Evolutionary conservation across 1,140 invertebrate genomes (phyloP).

Genomic region (Drosophila tropicalis): DNA sequence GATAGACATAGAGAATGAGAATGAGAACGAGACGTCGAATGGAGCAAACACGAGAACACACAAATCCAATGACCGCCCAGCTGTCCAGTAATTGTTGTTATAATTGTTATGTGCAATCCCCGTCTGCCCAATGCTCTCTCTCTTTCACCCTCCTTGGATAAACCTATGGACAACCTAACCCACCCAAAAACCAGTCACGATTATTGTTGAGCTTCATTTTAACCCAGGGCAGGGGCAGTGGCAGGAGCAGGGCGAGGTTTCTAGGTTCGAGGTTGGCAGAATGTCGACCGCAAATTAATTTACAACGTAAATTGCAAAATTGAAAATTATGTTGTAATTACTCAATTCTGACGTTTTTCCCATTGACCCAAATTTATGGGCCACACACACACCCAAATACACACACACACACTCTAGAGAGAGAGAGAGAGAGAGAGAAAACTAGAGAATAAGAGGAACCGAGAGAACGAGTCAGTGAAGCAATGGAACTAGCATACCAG

Average conservation of each 20-base stretch:
- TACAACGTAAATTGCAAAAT: conserved; percentile 82
- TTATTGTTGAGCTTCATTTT: conserved; percentile 20
- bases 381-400: conserved; percentile 40
- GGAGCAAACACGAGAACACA: conserved; percentile 14
- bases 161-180: conserved; percentile 15
- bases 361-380: conserved; percentile 80
- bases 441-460: conserved; percentile 17
- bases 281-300: conserved; percentile 82
- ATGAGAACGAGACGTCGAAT: not conserved
- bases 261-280: conserved; percentile 15
- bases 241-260: conserved; percentile 1
- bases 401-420: conserved; percentile 8
- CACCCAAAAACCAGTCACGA: conserved; percentile 39
- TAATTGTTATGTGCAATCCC: conserved; percentile 64
- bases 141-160: not conserved
- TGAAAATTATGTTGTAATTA: conserved; percentile 82
- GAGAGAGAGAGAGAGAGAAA: conserved; percentile 1
- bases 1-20: not conserved
- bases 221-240: conserved; percentile 14
- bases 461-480: conserved; percentile 2
- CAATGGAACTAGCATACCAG: conserved; percentile 13
- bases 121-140: conserved; percentile 4
- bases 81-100: conserved; percentile 76
- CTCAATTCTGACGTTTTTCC: conserved; percentile 81
- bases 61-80: conserved; percentile 48